Base-by-base conservation (phyloP, 2,797 vertebrate genomes). In the Phataginus tricuspis region DNA sequence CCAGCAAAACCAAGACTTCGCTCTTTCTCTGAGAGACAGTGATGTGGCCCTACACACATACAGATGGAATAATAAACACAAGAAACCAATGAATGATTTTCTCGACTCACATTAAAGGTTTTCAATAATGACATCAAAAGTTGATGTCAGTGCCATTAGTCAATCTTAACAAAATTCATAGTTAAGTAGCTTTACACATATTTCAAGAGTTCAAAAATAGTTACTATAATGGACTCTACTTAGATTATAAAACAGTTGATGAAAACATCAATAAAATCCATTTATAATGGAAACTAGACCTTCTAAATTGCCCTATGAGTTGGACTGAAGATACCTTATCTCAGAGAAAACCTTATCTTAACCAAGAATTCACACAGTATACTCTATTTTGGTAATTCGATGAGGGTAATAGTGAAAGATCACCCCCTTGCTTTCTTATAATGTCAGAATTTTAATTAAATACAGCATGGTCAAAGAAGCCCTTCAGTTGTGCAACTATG, bases 151-250 rank as follows among this genome's bases (percentile, higher is more conserved):
- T 6, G 34, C 42, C 49, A 9, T 42, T 5, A 37, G 66, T 18
- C 4, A 86, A 13, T 78, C 86, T 51, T 39, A 68, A 64, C 9
- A 74, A 39, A 83, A 75, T 53, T 86, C 34, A 80, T 45, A 16
- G 31, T 82, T 80, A n/a, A 49, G 15, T 53, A 15, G 14, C 49
- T 83, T 84, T 75, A 19, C 57, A 57, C 57, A 37, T 77, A 51
- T 89, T 92, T 94, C 19, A 68, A n/a, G 94, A 83, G 71, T 91
- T 94, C 18, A 83, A 53, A 75, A 71, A 55, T 63, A 71, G 29
- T 92, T 85, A 31, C 12, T 75, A 1, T 83, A 68, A 80, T 18
- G 2, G 25, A 51, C 64, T 31, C 55, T 63, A 11, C 51, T 69
- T 93, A 16, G 34, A 85, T 87, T 78, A 51, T n/a, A 61, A 95